Percentiles rank a stretch among this genome's conserved stretches.
Evolutionary conservation across 2,113 vertebrate species (phyloP).

Genomic region (Mirza zaza): DNA sequence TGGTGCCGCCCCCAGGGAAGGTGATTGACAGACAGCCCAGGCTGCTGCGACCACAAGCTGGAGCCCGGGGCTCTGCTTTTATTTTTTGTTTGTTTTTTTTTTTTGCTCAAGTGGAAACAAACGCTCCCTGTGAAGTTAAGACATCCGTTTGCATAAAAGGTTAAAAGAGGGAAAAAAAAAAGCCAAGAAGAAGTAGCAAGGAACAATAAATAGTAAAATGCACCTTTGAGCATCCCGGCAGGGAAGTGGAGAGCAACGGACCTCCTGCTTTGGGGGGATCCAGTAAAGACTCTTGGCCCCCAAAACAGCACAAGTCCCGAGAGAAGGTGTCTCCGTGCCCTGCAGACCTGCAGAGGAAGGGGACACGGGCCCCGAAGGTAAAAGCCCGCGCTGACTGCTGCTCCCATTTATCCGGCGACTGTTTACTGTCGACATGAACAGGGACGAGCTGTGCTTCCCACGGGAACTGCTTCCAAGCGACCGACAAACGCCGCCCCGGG

Average conservation of each 20-base stretch:
- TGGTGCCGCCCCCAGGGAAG: conserved; percentile 81
- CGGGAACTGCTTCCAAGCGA: not conserved
- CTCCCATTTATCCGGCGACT: fast-evolving
- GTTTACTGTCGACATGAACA: fast-evolving
- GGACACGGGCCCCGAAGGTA: fast-evolving
- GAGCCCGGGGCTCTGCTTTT: fast-evolving
- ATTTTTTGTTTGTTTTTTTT: too few relatives aligned
- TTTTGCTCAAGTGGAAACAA: fast-evolving
- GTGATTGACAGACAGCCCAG: not conserved
- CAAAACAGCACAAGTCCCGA: fast-evolving
- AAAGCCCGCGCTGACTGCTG: fast-evolving
- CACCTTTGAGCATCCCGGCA: too few relatives aligned
- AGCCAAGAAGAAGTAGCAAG: not conserved
- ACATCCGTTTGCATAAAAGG: fast-evolving
- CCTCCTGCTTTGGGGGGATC: not conserved
- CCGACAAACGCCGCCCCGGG: not conserved
- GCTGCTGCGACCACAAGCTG: fast-evolving
- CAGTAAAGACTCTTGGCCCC: too few relatives aligned
- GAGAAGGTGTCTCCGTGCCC: fast-evolving
- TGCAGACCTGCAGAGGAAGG: fast-evolving
- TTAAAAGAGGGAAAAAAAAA: not conserved
- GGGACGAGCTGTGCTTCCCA: fast-evolving
- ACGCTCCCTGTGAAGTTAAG: fast-evolving
- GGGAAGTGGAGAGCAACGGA: fast-evolving
- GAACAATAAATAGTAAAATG: too few relatives aligned